Base-by-base conservation (phyloP, 1,140 invertebrate genomes). In the Drosophila pruinosa region DNA sequence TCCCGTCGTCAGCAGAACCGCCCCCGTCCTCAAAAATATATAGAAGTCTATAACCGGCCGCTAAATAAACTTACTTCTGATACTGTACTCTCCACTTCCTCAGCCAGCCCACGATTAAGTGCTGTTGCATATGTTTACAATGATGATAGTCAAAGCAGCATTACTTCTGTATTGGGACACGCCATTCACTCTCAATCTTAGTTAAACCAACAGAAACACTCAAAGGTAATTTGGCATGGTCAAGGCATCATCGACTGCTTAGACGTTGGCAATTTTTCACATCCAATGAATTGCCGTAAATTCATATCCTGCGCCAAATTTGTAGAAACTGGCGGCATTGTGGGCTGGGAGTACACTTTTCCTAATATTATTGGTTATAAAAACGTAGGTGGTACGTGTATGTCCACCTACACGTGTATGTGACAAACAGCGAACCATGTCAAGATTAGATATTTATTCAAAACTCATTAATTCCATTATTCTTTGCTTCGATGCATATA, bases 271-370 rank as follows among this genome's bases (percentile, higher is more conserved):
- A 97, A 96, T 88, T 97, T 97, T 91, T 95, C 96, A 0, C 96
- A 98, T 92, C 97, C 97, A 0, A 93, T 94, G 5, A 97, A 96
- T 0, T 98, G 97, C 90, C 95, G 95, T 90, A 97, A 97, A 91
- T 98, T 97, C 90, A 97, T 98, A 64, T 96, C 95, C 4, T 97
- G 97, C 89, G 95, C 96, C 0, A 94, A 94, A 88, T 96, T 96
- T 92, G 81, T 81, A 52, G 95, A 96, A 45, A 95, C 94, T 75
- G 94, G 95, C 26, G 92, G 93, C 15, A 93, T 97, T 0, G 91
- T 96, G 0, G 96, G 96, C 1, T 97, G 96, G 94, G 96, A 97
- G 69, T 97, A 97, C 91, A 96, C 96, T 0, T 98, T 97, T 89
- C 96, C 97, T 0, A 94, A 94, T n/a, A n/a, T n/a, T n/a, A n/a